Evolutionary conservation across 2,113 vertebrate species (phyloP).

Genomic region (Campylorhamphus procurvoides): DNA sequence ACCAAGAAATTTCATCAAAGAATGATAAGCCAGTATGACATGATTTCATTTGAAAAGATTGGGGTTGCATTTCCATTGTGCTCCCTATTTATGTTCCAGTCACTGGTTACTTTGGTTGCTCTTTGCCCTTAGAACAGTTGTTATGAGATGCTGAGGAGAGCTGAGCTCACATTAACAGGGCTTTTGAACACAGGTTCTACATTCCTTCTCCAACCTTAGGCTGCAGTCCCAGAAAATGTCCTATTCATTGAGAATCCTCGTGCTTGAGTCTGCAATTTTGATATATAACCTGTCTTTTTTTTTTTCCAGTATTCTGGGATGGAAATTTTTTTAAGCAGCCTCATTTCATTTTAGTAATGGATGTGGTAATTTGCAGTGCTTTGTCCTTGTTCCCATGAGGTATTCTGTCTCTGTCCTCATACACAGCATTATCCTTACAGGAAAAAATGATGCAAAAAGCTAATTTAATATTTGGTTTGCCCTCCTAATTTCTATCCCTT

Average conservation of each 20-base stretch:
- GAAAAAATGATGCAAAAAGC: conserved; percentile 50
- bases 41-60: not conserved
- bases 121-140: not conserved
- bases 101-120: not conserved
- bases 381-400: conserved; percentile 54
- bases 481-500: conserved; percentile 4
- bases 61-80: not conserved
- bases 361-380: conserved; percentile 58
- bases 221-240: conserved; percentile 32
- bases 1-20: not conserved
- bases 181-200: not conserved
- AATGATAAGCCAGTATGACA: not conserved
- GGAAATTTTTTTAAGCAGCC: conserved; percentile 30
- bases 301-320: not conserved
- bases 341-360: conserved; percentile 55
- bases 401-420: conserved; percentile 45
- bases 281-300: conserved; percentile 24
- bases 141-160: not conserved
- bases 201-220: not conserved
- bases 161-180: not conserved
- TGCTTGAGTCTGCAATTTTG: conserved; percentile 39
- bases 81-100: not conserved
- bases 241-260: not conserved
- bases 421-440: conserved; percentile 10
- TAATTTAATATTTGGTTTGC: conserved; percentile 23